Percentiles rank a stretch among this genome's conserved stretches.
These are phyloP conservation scores for Rhea americana DNA, from an alignment of 2,113 vertebrate genomes.

Conservation along the genomic window DNA sequence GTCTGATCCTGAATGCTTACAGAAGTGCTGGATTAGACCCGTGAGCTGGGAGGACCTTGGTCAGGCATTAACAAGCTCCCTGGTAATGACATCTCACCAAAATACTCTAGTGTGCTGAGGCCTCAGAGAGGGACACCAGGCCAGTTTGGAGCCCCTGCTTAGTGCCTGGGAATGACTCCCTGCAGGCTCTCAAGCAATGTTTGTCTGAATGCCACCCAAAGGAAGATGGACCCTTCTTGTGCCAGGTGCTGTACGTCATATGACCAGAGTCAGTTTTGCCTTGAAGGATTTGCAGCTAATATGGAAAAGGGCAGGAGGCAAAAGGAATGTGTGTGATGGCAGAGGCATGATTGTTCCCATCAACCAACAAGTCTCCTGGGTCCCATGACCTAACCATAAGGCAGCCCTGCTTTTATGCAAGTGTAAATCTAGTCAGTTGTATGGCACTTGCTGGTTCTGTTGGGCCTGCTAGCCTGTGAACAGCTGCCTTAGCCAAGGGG, in stretches of 20 bases:
- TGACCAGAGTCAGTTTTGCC: neutral
- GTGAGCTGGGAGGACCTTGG: neutral
- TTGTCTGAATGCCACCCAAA: neutral
- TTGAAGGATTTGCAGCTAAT: neutral
- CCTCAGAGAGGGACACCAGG: neutral
- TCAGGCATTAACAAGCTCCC: neutral
- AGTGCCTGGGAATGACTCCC: neutral
- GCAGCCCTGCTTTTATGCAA: neutral
- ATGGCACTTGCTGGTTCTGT: neutral
- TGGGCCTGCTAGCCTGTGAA: no score
- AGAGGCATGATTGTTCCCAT: neutral
- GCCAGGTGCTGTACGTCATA: neutral
- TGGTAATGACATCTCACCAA: no score
- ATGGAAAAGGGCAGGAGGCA: neutral
- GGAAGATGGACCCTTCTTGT: neutral
- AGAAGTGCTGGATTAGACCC: neutral
- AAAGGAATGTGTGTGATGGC: neutral
- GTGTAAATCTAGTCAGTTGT: neutral
- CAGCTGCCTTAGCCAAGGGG: no score
- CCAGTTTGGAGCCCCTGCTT: neutral
- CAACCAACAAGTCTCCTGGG: neutral
- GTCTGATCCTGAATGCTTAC: neutral
- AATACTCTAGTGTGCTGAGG: neutral
- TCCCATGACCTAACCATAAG: neutral
- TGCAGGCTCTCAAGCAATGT: neutral